These are phyloP conservation scores for Climacteris rufus DNA, from an alignment of 2,113 vertebrate species.

Conservation along the genomic window DNA sequence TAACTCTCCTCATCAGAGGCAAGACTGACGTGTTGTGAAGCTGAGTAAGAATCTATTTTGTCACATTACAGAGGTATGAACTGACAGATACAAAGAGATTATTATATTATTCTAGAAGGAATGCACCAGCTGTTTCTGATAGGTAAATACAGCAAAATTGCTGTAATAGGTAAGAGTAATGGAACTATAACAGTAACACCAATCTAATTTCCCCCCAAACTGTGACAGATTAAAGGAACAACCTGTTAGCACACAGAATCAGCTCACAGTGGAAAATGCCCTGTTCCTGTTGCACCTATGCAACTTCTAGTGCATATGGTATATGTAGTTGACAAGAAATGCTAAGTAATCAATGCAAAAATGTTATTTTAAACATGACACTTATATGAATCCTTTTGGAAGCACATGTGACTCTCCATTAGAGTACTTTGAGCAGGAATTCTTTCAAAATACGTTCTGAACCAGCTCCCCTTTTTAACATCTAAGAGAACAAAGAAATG, in stretches of 20 bases:
- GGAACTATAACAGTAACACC: background rate
- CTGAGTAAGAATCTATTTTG: constrained; percentile 15
- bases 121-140: background rate
- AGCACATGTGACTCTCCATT: background rate
- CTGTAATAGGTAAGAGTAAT: background rate
- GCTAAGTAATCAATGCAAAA: background rate
- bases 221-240: background rate
- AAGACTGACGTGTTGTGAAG: background rate
- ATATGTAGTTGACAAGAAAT: background rate
- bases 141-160: background rate
- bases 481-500: background rate
- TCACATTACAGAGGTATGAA: background rate
- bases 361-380: background rate
- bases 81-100: constrained; percentile 18
- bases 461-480: background rate
- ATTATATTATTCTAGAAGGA: background rate
- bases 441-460: background rate
- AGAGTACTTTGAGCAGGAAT: background rate
- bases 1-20: background rate
- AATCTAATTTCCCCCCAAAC: background rate
- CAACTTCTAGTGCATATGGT: background rate
- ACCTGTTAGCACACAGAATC: background rate
- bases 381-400: background rate
- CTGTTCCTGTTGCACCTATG: background rate
- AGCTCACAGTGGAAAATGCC: background rate